Evolutionary conservation across 2,888 invertebrate species (phyloP).

Genomic region (Priocnemis perturbator): DNA sequence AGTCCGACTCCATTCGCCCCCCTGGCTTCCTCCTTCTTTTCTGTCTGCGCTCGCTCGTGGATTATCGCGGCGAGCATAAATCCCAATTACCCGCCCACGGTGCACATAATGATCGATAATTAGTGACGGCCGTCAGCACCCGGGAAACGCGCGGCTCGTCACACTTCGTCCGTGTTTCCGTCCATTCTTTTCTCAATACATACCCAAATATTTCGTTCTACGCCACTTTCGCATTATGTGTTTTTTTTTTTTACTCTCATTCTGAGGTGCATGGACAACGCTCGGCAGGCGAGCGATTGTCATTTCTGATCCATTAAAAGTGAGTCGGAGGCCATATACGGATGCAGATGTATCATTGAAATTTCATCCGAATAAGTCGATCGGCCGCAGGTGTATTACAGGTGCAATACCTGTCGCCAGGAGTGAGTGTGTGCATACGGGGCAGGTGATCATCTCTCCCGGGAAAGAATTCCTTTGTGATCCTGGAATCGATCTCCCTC

Average conservation of each 20-base stretch:
- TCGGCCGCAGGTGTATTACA: slow-evolving; percentile 56
- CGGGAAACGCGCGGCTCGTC: slow-evolving; percentile 15
- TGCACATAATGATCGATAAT: slow-evolving; percentile 68
- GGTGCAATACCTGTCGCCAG: slow-evolving; percentile 52
- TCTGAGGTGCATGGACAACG: too few relatives aligned
- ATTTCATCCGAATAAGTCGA: slow-evolving; percentile 38
- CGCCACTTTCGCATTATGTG: too few relatives aligned
- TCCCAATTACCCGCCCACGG: slow-evolving; percentile 66
- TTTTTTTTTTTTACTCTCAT: too few relatives aligned
- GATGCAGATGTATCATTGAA: not conserved
- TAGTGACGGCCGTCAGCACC: slow-evolving; percentile 53
- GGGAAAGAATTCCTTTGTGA: slow-evolving; percentile 39
- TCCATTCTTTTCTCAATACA: too few relatives aligned
- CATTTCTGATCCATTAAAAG: too few relatives aligned
- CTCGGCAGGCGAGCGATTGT: too few relatives aligned
- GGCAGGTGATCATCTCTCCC: slow-evolving; percentile 53
- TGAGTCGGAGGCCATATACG: too few relatives aligned
- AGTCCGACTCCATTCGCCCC: slow-evolving; percentile 44
- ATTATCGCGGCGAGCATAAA: slow-evolving; percentile 67
- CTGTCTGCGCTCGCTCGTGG: slow-evolving; percentile 37
- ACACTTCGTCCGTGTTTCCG: not conserved
- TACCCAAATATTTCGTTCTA: too few relatives aligned
- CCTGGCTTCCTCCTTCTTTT: slow-evolving; percentile 28
- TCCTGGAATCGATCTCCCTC: slow-evolving; percentile 46
- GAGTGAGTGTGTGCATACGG: slow-evolving; percentile 47